A percentile compares a stretch with the other conserved stretches of the same genome.
phyloP scores from a whole-genome alignment of 2,113 vertebrate genomes.

The Chlamydotis undulata region DNA sequence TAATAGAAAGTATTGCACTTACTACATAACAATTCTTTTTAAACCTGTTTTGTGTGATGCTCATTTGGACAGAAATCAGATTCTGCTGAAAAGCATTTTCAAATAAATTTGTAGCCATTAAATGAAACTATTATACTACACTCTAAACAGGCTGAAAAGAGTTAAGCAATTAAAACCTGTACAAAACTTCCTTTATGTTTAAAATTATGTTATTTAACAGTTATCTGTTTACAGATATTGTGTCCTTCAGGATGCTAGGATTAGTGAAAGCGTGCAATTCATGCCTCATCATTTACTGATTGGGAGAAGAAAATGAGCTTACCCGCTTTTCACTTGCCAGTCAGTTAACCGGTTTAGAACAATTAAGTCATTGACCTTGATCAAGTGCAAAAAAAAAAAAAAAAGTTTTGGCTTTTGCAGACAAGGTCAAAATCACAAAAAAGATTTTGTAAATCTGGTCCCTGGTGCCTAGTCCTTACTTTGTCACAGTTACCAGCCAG shows the following conservation, averaged over 20 bases:
- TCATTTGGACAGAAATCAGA: background rate
- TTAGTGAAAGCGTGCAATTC: background rate
- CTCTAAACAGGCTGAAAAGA: background rate
- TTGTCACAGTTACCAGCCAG: background rate
- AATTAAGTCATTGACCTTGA: conserved; percentile 2
- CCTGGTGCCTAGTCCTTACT: background rate
- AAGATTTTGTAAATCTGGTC: background rate
- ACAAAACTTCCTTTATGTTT: background rate
- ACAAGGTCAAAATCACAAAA: background rate
- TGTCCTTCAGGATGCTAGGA: background rate
- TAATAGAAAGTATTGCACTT: background rate
- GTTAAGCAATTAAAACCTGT: background rate
- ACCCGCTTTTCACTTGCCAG: background rate
- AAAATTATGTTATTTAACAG: background rate
- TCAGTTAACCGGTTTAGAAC: background rate
- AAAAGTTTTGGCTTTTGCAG: background rate
- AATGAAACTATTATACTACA: background rate
- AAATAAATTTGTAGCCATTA: background rate
- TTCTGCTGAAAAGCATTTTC: background rate
- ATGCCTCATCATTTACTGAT: background rate
- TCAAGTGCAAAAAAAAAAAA: background rate
- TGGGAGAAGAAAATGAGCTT: conserved; percentile 24
- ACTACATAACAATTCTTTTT: background rate
- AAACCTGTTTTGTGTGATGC: background rate
- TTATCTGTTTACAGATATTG: background rate